Conservation (phyloP, 2,113 vertebrate species). For the Zosterops pallidus region DNA sequence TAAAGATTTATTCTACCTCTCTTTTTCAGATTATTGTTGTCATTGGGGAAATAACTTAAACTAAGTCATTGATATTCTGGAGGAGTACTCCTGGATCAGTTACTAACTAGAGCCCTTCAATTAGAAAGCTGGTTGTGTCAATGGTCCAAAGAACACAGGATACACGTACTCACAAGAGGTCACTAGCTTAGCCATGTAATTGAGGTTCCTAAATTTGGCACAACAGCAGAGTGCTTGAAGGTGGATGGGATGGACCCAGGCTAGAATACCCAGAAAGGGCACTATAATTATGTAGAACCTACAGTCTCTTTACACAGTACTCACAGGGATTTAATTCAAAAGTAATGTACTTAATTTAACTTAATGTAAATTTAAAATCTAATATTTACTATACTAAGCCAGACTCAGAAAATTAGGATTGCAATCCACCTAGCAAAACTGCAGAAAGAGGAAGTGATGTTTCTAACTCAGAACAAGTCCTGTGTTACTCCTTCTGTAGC, state of each 20-base stretch:
- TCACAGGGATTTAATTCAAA: neutral
- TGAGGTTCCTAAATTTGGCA: neutral
- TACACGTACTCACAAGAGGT: neutral
- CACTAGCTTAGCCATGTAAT: neutral
- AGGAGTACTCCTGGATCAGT: neutral
- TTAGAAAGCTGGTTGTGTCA: neutral
- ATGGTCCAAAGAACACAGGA: neutral
- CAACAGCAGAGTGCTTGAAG: neutral
- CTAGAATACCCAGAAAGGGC: neutral
- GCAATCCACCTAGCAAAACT: neutral
- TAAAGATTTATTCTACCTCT: neutral
- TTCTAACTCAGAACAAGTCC: neutral
- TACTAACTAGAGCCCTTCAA: neutral
- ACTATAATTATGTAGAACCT: neutral
- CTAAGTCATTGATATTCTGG: neutral
- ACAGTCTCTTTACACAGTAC: neutral
- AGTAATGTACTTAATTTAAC: too few species aligned
- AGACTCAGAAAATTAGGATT: neutral
- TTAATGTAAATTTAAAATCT: neutral
- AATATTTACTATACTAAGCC: neutral
- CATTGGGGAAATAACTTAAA: neutral
- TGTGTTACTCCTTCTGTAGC: neutral
- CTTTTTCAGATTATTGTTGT: neutral
- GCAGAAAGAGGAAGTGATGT: neutral
- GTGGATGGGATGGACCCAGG: neutral